Conservation (phyloP, 2,113 vertebrate species). For the Paradisaea rubra region DNA sequence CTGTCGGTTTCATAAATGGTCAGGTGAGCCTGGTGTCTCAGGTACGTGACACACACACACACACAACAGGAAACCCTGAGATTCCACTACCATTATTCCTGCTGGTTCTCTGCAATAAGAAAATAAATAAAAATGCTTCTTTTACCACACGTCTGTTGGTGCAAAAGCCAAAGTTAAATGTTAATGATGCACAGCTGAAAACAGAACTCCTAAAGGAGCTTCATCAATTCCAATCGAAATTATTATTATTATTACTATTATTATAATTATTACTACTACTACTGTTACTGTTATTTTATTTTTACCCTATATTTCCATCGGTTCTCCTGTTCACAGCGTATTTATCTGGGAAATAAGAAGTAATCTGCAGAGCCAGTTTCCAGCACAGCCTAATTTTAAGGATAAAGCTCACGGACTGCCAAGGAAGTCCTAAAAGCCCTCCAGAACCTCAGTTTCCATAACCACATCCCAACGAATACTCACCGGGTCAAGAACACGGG, state of each 20-base stretch:
- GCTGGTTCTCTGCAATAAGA: neutral
- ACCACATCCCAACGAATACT: neutral
- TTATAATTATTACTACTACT: neutral
- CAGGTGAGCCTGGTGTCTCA: neutral
- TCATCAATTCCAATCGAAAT: neutral
- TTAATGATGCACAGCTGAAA: neutral
- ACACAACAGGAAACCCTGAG: neutral
- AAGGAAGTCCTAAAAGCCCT: neutral
- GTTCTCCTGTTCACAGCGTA: neutral
- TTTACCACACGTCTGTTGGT: neutral
- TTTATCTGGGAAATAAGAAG: neutral
- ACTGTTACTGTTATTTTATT: neutral
- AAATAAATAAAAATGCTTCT: neutral
- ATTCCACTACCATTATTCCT: neutral
- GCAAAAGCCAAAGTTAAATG: neutral
- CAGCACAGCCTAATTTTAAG: neutral
- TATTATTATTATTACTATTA: neutral
- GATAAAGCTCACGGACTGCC: neutral
- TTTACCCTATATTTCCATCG: neutral
- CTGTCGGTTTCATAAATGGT: neutral
- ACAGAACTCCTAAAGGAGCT: neutral
- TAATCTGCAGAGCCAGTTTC: neutral
- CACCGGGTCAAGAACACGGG: neutral
- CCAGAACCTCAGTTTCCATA: neutral
- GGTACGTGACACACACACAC: accelerated